Evolutionary conservation across 1,140 invertebrate genomes (phyloP), one percentile per base, ranked within the genome.

Genomic region (Cataglyphis hispanica): DNA sequence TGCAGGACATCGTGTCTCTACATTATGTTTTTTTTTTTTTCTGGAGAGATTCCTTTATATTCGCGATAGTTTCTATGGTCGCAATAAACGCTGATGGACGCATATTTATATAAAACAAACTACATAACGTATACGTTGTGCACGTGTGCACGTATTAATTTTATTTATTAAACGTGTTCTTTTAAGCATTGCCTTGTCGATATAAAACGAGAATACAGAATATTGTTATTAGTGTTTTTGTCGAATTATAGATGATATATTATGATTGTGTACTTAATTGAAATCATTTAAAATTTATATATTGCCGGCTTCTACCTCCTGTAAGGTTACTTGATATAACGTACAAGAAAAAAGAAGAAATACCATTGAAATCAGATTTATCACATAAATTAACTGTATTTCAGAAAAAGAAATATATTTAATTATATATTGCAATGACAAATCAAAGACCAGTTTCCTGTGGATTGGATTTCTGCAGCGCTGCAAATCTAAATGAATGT

Each of bases 381-480:
- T 66, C 34, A 25, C 2, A 16, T 56, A 34, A 64, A 53, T 19
- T 1, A 75, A 19, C 1, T 8, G 1, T 63, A 77, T 43, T 76
- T 76, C 22, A n/a, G n/a, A 37, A 27, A 75, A 27, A 25, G 1
- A 64, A 64, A 37, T 31, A 34, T 25, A 69, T 64, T 46, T 43
- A 46, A 11, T 31, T 16, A 60, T 40, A 46, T 80, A 76, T 50
- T 56, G 76, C 43, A 78, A 92, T 92, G 91, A 63, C 86, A 70
- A 88, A 61, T 60, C 86, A 88, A 64, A 90, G 87, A 86, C 74
- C 84, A 74, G 90, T 94, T 19, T 96, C 96, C 5, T 96, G 96
- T 88, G 96, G 96, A 11, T 88, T 96, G 61, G 95, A 95, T 85
- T 95, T 95, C 74, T 90, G 91, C 75, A 87, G 92, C 74, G 94